Base-by-base conservation (phyloP, 2,113 vertebrate species). In the Ophthalmolycus amberensis region DNA sequence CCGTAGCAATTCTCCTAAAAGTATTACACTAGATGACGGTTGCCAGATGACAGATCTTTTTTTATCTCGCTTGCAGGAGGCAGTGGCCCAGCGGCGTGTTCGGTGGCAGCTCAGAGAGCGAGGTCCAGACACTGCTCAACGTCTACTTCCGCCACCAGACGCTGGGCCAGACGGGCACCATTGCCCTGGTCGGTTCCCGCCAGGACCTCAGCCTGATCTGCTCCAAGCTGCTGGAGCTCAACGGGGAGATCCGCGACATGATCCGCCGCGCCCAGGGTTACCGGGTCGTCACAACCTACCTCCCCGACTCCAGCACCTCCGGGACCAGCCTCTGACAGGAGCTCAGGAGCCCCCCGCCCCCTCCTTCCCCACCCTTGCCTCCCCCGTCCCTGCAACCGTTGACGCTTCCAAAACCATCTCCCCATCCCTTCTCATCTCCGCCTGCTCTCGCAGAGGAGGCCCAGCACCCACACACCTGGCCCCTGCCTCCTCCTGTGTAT, bases 81-180 rank as follows among this genome's bases (percentile, higher is more conserved):
- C 91, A 97, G 85, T 99, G 98, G 98, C 98, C 98, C 84, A 95
- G 94, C 29, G 97, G 98, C 48, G 98, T 99, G 90, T 99, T 99
- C 77, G 98, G 98, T 54, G 97, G 97, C 90, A 95, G 88, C 85
- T 96, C 97, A 22, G 98, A 99, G 0, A 99, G 96, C 18, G 98
- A 99, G 91, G 97, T 99, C 86, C 98, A 99, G 94, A 99, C 98
- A 5, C 95, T 99, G 69, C 96, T 99, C 94, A 99, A 99, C 73
- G 97, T 99, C 91, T 99, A 98, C 87, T 99, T 99, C 91, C 96
- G 97, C 70, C 98, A 99, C 92, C 98, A 99, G 92, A 99, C 98
- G 2, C 87, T 99, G 92, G 98, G 98, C 64, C 98, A 99, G 94
- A 99, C 97, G 0, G 97, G 98, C 80, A 99, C 98, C 66, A 99